Conservation (phyloP, 2,113 vertebrate species). For the Mellivora capensis region DNA sequence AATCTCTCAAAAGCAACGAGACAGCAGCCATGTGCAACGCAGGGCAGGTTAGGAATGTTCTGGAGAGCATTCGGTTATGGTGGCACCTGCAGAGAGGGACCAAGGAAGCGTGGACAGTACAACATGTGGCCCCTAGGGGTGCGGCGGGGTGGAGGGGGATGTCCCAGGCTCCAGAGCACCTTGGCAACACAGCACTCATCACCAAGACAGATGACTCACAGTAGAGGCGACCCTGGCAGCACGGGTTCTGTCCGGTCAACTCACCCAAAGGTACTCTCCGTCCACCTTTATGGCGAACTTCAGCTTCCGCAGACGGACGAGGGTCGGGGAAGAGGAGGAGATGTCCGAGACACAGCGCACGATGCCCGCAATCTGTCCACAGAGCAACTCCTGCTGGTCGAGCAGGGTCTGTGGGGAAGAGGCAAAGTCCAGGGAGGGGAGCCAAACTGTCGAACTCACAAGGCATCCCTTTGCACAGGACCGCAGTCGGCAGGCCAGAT, state of each 20-base stretch:
- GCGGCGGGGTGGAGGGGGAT: fast-evolving
- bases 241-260: background rate
- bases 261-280: slow-evolving; percentile 88
- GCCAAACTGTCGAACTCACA: background rate
- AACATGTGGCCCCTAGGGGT: fast-evolving
- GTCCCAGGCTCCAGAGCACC: background rate
- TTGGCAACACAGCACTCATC: fast-evolving
- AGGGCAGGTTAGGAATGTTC: fast-evolving
- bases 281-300: slow-evolving; percentile 85
- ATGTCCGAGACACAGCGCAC: slow-evolving; percentile 85
- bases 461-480: background rate
- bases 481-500: background rate
- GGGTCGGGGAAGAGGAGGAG: slow-evolving; percentile 76
- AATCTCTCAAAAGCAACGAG: background rate
- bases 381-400: slow-evolving; percentile 89
- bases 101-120: fast-evolving
- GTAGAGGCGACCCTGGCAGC: fast-evolving
- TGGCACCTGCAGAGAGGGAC: background rate
- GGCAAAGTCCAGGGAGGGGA: background rate
- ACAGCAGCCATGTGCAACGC: fast-evolving
- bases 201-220: fast-evolving
- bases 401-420: slow-evolving; percentile 78
- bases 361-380: slow-evolving; percentile 88
- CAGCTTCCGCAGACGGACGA: slow-evolving; percentile 83
- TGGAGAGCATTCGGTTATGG: background rate